These are phyloP conservation scores for Volucella inflata DNA, from an alignment of 2,888 invertebrate species.

Conservation along the genomic window DNA sequence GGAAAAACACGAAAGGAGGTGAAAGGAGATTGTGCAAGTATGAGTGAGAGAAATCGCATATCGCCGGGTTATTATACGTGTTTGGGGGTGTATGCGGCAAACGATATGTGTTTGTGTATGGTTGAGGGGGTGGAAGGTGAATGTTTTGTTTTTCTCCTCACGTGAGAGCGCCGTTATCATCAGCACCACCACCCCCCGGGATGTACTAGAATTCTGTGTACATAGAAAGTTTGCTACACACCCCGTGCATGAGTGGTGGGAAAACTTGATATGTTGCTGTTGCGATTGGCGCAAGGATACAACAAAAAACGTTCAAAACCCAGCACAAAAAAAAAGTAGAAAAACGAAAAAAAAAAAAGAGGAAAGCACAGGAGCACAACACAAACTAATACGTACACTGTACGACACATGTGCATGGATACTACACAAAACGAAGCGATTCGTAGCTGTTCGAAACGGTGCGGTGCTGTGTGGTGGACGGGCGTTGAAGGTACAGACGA, in stretches of 20 bases:
- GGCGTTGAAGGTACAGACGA: not conserved
- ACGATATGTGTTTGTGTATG: slow-evolving; percentile 48
- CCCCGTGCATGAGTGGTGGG: slow-evolving; percentile 74
- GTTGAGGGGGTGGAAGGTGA: slow-evolving; percentile 68
- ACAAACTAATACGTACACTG: slow-evolving; percentile 71
- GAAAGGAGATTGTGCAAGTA: slow-evolving; percentile 44
- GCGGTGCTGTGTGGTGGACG: slow-evolving; percentile 45
- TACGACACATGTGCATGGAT: slow-evolving; percentile 66
- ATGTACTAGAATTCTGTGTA: slow-evolving; percentile 47
- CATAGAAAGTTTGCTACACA: slow-evolving; percentile 75
- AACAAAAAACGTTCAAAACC: slow-evolving; percentile 41
- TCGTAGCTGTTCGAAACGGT: not conserved
- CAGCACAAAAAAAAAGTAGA: slow-evolving; percentile 4
- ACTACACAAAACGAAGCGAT: not conserved
- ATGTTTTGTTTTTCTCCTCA: slow-evolving; percentile 74
- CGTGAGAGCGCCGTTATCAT: slow-evolving; percentile 63
- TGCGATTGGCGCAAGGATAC: slow-evolving; percentile 75
- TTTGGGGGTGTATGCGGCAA: slow-evolving; percentile 40
- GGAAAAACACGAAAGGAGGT: slow-evolving; percentile 41
- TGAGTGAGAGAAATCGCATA: slow-evolving; percentile 66
- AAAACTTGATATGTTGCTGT: slow-evolving; percentile 75
- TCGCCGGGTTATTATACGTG: not conserved
- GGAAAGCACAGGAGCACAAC: slow-evolving; percentile 64
- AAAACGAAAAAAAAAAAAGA: slow-evolving; percentile 14
- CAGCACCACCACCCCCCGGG: slow-evolving; percentile 35